Base-by-base conservation (phyloP, 2,888 invertebrate species). In the Malthinus flaveolus region DNA sequence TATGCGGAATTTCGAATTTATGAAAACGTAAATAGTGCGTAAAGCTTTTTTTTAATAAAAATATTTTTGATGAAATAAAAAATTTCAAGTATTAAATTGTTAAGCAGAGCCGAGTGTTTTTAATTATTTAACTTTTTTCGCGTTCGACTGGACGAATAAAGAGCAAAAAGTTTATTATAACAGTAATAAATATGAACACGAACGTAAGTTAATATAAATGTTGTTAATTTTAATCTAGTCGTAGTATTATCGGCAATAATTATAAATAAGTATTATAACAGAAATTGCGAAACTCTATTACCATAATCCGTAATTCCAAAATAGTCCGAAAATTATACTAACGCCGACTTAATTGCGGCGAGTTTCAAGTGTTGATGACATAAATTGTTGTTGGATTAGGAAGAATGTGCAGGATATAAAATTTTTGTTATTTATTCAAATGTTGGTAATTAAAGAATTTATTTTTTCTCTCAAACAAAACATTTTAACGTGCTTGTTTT, bases 281-380 rank as follows among this genome's bases (percentile, higher is more conserved):
- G 49, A 39, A 59, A 61, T 57, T 61, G 62, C 53, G 53, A 56
- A 62, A 66, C 67, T 66, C 69, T 64, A 71, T 71, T 71, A 70
- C 68, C 69, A 70, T 71, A 71, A 71, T 70, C 71, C 70, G 66
- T 67, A 69, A 68, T 68, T 67, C 68, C 64, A 61, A 66, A 72
- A 68, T 64, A 65, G 67, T 63, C 66, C 63, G 66, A 67, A 69
- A 68, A 68, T 69, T 68, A 66, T 66, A 66, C 65, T 63, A 66
- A 64, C 62, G 61, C 49, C 56, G 54, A 64, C 61, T 68, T 68
- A 66, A 68, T 66, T 67, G 65, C 65, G 47, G 57, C 53, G 53
- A 60, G 61, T 59, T 57, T 62, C 61, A 63, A 59, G 53, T 59
- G 63, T 63, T 66, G 63, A 64, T 66, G 67, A 68, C 65, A 62